phyloP scores from a whole-genome alignment of 2,113 vertebrate species.

The Neotragus moschatus region DNA sequence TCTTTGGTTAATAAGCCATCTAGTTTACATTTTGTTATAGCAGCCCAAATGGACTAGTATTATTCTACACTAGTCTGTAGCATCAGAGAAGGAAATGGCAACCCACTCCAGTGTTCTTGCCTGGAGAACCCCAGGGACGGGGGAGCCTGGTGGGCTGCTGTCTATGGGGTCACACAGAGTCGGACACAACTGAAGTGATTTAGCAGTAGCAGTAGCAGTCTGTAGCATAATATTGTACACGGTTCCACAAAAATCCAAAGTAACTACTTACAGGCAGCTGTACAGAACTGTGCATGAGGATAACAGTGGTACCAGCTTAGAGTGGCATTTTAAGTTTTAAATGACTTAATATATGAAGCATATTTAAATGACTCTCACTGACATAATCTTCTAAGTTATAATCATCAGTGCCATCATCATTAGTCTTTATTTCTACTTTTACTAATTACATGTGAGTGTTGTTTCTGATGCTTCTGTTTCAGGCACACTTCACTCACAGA shows the following conservation, averaged over 20 bases:
- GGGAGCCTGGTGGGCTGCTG: too few species aligned
- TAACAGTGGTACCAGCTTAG: background rate
- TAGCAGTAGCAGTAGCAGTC: too few species aligned
- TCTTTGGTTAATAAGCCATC: background rate
- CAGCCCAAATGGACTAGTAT: background rate
- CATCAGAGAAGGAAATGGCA: background rate
- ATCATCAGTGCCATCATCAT: background rate
- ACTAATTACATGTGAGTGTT: background rate
- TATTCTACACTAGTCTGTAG: background rate
- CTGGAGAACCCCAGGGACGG: too few species aligned
- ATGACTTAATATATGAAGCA: background rate
- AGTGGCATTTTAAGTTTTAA: background rate
- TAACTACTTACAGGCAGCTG: background rate
- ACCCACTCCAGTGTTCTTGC: too few species aligned
- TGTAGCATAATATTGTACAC: background rate
- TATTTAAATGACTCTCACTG: background rate
- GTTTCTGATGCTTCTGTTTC: background rate
- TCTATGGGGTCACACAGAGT: too few species aligned
- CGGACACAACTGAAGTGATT: too few species aligned
- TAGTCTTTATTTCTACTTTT: background rate
- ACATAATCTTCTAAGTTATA: background rate
- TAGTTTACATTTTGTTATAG: background rate
- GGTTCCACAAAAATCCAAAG: background rate
- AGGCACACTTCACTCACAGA: background rate
- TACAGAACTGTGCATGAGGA: background rate